Evolutionary conservation across 2,797 vertebrate genomes (phyloP).

Genomic region (Sparidentex hasta): DNA sequence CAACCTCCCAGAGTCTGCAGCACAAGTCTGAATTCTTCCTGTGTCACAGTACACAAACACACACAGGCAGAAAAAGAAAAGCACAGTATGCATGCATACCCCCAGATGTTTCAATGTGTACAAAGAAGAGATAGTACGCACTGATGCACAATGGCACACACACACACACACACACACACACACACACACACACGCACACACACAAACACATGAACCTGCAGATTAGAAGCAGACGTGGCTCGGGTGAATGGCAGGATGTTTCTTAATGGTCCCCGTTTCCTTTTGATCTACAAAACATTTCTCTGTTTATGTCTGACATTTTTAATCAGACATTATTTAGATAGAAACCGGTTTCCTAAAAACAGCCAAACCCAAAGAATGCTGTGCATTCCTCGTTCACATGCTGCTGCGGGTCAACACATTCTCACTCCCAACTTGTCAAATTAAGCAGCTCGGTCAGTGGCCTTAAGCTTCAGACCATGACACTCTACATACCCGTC

Average conservation of each 20-base stretch:
- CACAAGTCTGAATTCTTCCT: conserved; percentile 7
- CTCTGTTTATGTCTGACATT: conserved; percentile 58
- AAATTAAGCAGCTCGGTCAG: too few relatives aligned
- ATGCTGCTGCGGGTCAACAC: conserved; percentile 4
- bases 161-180: not conserved
- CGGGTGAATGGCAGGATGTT: conserved; percentile 30
- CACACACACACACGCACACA: not conserved
- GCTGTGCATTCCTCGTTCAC: not conserved
- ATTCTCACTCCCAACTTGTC: too few relatives aligned
- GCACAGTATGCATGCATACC: not conserved
- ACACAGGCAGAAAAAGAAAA: conserved; percentile 31
- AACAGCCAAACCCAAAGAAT: conserved; percentile 25
- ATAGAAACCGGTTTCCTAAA: conserved; percentile 33
- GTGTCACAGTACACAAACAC: conserved; percentile 6
- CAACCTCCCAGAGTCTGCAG: not conserved
- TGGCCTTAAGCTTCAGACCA: too few relatives aligned
- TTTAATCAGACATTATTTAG: conserved; percentile 55
- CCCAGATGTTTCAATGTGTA: conserved; percentile 6
- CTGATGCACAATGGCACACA: conserved; percentile 5
- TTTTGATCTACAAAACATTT: conserved; percentile 52
- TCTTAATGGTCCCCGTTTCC: conserved; percentile 52
- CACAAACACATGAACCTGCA: conserved; percentile 16
- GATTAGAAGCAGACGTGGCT: conserved; percentile 60
- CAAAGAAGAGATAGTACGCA: conserved; percentile 27
- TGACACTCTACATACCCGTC: too few relatives aligned